Conservation (phyloP, 2,113 vertebrate genomes). For the Nesoenas mayeri region DNA sequence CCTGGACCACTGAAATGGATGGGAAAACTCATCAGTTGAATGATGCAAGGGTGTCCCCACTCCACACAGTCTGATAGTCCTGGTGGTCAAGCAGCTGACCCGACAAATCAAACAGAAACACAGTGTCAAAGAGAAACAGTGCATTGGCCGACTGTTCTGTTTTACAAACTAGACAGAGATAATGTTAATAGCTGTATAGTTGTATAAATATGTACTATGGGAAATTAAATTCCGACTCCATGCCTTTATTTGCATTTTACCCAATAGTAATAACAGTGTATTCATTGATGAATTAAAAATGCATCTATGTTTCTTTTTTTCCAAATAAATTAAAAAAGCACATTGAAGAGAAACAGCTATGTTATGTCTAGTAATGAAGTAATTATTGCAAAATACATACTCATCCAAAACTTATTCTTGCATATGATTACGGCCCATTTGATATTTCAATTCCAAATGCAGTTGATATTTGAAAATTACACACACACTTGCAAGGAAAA, state of each 20-base stretch:
- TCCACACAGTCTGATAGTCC: background rate
- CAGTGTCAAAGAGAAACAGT: background rate
- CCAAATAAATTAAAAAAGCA: background rate
- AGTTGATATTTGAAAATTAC: background rate
- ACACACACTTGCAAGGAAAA: rapidly evolving
- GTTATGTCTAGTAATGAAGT: background rate
- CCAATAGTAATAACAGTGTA: background rate
- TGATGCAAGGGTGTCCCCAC: background rate
- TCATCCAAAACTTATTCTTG: background rate
- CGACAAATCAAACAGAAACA: background rate
- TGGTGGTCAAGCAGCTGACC: background rate
- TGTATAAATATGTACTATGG: background rate
- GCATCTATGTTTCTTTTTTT: background rate
- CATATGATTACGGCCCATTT: background rate
- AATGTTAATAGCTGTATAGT: background rate
- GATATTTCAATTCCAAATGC: conserved; percentile 5
- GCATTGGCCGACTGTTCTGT: background rate
- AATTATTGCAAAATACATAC: conserved; percentile 4
- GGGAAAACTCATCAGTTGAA: background rate
- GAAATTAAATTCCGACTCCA: background rate
- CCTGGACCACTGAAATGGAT: background rate
- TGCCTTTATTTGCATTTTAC: background rate
- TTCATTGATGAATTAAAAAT: background rate
- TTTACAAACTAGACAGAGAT: background rate
- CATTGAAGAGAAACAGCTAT: background rate